Evolutionary conservation across 2,888 invertebrate genomes (phyloP), one percentile per base, ranked within the genome.

Genomic region (Drosophila vallismaia): DNA sequence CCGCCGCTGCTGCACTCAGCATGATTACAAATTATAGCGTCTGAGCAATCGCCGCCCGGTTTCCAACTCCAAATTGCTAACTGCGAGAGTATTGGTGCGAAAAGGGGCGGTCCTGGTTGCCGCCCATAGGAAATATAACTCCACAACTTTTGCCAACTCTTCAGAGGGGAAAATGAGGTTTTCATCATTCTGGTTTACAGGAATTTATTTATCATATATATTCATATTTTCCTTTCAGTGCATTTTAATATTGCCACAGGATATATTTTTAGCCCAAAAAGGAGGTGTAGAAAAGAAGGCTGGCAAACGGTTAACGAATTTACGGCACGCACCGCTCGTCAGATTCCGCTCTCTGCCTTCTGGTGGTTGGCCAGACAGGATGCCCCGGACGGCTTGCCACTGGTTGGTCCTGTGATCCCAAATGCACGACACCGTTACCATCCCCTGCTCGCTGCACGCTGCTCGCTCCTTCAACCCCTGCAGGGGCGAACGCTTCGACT

Each of bases 61-160:
- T 14, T 63, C 29, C 42, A 7, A 45, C 49, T 50, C 53, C 9
- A n/a, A 38, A 5, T 28, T 9, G 40, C 12, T 42, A 6, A 19
- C 4, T 42, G 52, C 64, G 56, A 70, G 60, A 54, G 46, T 52
- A 33, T 57, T 68, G 57, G 48, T 51, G 51, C 45, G 51, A 64
- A 60, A 66, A 49, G 77, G 86, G 88, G 86, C 88, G 62, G 66
- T 58, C 74, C 73, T 71, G 55, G 86, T 74, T 60, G 71, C 77
- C 85, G 88, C 85, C 85, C 86, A 85, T 86, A 88, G 88, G 85
- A 85, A 85, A 85, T 85, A 85, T 85, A 85, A 88, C 80, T 88
- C 76, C 69, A 79, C 72, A 85, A 75, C 64, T 75, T 74, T 56
- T 28, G 49, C 48, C 57, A 63, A 70, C 49, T 28, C 19, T 19